Percentiles rank a stretch among this genome's conserved stretches.
Conservation (phyloP, 2,113 vertebrate genomes). For the Corythornis cristatus region DNA sequence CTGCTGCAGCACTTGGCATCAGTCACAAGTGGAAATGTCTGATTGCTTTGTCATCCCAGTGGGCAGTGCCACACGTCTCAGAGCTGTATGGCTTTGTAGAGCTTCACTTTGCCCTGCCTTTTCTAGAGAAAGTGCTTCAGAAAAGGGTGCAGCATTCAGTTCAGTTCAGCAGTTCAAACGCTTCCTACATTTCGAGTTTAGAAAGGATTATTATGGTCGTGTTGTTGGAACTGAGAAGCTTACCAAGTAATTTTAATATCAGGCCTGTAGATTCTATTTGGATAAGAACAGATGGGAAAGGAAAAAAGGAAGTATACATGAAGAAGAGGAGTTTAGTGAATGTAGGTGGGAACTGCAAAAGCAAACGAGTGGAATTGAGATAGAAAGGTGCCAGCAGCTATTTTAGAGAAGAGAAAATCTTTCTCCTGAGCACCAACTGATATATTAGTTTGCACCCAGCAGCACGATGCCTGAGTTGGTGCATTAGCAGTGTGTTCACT, state of each 20-base stretch:
- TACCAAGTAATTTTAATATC: conserved; percentile 22
- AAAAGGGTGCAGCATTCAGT: not conserved
- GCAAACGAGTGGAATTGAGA: not conserved
- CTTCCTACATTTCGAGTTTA: not conserved
- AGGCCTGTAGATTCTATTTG: conserved; percentile 25
- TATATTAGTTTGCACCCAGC: not conserved
- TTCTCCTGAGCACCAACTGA: not conserved
- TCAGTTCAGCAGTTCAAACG: not conserved
- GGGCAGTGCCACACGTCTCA: not conserved
- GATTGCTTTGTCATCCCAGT: conserved; percentile 53
- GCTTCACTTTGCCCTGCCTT: not conserved
- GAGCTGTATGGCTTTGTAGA: rapidly evolving
- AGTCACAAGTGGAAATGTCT: conserved; percentile 34
- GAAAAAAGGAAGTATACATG: conserved; percentile 43
- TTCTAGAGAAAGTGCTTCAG: not conserved
- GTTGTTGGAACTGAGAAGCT: not conserved
- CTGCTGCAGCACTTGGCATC: conserved; percentile 49
- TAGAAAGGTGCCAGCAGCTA: conserved; percentile 37
- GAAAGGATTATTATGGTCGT: not conserved
- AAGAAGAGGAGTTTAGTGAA: conserved; percentile 47
- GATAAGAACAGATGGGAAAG: conserved; percentile 55
- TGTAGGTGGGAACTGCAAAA: conserved; percentile 54
- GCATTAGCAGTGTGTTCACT: not conserved
- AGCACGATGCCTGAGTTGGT: not conserved
- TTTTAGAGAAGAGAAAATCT: conserved; percentile 27